Evolutionary conservation across 2,888 invertebrate species (phyloP).

Genomic region (Carterocephalus palaemon): DNA sequence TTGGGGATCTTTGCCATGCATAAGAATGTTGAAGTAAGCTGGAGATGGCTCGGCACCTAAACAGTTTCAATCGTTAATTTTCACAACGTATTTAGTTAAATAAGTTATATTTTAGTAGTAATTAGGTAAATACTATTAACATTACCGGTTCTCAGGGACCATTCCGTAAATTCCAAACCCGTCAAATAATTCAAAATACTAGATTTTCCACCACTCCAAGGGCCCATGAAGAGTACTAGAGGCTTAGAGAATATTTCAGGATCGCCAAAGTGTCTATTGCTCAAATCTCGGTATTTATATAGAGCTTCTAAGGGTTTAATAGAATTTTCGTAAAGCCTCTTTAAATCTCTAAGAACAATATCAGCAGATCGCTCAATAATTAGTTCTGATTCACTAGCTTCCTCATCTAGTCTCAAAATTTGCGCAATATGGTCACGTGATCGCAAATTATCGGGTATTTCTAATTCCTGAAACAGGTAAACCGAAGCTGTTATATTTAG

Average conservation of each 20-base stretch:
- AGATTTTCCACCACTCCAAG: conserved; percentile 98
- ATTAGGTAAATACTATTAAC: not conserved
- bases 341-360: conserved; percentile 89
- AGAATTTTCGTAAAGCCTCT: conserved; percentile 90
- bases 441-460: conserved; percentile 87
- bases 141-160: conserved; percentile 91
- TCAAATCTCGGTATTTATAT: conserved; percentile 94
- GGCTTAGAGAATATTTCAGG: conserved; percentile 97
- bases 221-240: conserved; percentile 94
- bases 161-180: conserved; percentile 90
- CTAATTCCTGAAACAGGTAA: conserved; percentile 82
- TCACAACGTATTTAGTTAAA: not conserved
- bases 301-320: conserved; percentile 94
- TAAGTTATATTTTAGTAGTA: conserved; percentile 6
- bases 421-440: conserved; percentile 89
- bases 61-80: not conserved
- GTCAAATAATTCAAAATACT: conserved; percentile 95
- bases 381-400: conserved; percentile 83
- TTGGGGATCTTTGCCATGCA: conserved; percentile 91
- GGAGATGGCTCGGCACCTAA: conserved; percentile 96
- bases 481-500: too few species aligned
- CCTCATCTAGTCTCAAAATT: conserved; percentile 88
- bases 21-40: conserved; percentile 94
- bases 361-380: conserved; percentile 86
- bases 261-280: conserved; percentile 94